phyloP scores from a whole-genome alignment of 2,113 vertebrate species.

The Mirounga angustirostris region DNA sequence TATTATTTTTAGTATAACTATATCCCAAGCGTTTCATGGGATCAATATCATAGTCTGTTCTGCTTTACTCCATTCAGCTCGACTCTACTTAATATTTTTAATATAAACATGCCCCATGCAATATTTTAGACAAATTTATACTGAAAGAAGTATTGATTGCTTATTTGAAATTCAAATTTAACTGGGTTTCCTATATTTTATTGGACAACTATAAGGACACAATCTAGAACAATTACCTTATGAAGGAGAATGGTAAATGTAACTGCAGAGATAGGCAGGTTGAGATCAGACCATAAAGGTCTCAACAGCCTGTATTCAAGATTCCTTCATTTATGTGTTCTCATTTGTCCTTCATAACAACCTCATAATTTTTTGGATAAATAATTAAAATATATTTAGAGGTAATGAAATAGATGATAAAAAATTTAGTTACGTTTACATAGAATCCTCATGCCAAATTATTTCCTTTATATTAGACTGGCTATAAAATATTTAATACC shows the following conservation, averaged over 20 bases:
- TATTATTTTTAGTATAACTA: neutral
- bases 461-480: neutral
- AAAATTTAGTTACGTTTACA: neutral
- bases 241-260: neutral
- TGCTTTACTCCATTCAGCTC: neutral
- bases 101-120: neutral
- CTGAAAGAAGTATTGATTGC: neutral
- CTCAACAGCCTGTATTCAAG: neutral
- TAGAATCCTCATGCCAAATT: neutral
- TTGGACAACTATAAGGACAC: fast-evolving
- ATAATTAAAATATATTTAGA: neutral
- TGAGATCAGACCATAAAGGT: neutral
- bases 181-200: neutral
- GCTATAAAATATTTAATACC: neutral
- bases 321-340: neutral
- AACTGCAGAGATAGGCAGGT: neutral
- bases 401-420: neutral
- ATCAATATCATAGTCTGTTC: neutral
- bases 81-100: neutral
- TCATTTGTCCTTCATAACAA: neutral
- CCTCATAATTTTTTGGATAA: neutral
- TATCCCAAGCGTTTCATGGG: neutral
- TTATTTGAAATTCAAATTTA: neutral
- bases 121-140: neutral
- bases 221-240: neutral